Conservation (phyloP, 2,113 vertebrate species). For the Romanogobio albipinnatus region DNA sequence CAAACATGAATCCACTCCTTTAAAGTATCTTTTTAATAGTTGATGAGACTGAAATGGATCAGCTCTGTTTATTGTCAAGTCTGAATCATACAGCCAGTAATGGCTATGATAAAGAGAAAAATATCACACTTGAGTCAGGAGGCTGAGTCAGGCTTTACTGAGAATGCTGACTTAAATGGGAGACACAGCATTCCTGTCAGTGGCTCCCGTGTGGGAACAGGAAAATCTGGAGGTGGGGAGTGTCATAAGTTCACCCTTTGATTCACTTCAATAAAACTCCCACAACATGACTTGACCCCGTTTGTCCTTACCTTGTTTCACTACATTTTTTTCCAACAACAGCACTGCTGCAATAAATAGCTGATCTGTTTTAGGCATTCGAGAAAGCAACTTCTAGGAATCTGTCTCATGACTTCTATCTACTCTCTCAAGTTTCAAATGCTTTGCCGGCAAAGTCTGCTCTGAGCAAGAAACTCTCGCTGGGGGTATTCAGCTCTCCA, state of each 20-base stretch:
- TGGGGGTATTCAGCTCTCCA: not conserved
- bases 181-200: conserved; percentile 23
- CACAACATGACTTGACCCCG: not conserved
- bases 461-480: not conserved
- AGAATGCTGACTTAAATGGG: conserved; percentile 30
- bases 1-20: not conserved
- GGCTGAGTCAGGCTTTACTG: conserved; percentile 31
- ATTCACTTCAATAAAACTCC: conserved; percentile 9
- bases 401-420: not conserved
- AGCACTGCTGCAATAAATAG: not conserved
- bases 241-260: not conserved
- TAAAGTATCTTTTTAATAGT: not conserved
- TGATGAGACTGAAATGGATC: not conserved
- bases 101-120: not conserved
- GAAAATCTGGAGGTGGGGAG: conserved; percentile 22
- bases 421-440: not conserved
- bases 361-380: not conserved
- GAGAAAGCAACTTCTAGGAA: not conserved
- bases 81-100: not conserved
- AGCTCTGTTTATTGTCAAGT: not conserved
- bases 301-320: not conserved
- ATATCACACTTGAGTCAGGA: not conserved
- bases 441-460: not conserved
- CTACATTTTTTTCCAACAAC: not conserved
- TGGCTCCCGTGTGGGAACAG: not conserved